phyloP scores from a whole-genome alignment of 1,140 invertebrate genomes.

The Limonius californicus region DNA sequence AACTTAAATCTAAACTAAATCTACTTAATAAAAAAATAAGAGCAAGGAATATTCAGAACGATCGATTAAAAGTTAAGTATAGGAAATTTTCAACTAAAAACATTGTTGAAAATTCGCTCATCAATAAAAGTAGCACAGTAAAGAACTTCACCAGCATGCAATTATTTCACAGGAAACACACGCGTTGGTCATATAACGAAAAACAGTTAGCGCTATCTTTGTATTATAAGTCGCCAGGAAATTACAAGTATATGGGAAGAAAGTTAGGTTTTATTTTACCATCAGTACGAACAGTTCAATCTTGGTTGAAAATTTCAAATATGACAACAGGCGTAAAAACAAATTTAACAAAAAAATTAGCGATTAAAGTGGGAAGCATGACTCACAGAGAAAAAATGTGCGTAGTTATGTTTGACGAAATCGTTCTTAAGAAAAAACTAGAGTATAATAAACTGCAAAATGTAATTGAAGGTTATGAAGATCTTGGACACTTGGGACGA shows the following conservation, averaged over 20 bases:
- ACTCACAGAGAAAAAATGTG: background rate
- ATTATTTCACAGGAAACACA: no score
- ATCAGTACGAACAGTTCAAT: background rate
- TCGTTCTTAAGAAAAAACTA: background rate
- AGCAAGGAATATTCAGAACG: no score
- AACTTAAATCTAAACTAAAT: no score
- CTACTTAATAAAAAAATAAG: no score
- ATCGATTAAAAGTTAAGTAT: no score
- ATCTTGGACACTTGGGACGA: background rate
- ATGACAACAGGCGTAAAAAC: background rate
- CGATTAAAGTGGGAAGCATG: background rate
- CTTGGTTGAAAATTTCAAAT: background rate
- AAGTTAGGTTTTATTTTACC: background rate
- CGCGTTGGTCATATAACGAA: background rate
- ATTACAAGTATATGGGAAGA: background rate
- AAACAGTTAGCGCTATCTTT: slow-evolving; percentile 3
- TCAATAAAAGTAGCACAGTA: no score
- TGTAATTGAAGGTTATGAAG: background rate
- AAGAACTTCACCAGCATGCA: no score
- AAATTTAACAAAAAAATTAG: background rate
- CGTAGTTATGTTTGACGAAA: background rate
- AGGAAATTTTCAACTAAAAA: no score
- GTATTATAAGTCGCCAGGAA: slow-evolving; percentile 6
- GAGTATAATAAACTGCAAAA: no score
- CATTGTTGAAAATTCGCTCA: no score